These are phyloP conservation scores for Bathynomus jamesi DNA, from an alignment of 1,140 invertebrate genomes.

Conservation along the genomic window DNA sequence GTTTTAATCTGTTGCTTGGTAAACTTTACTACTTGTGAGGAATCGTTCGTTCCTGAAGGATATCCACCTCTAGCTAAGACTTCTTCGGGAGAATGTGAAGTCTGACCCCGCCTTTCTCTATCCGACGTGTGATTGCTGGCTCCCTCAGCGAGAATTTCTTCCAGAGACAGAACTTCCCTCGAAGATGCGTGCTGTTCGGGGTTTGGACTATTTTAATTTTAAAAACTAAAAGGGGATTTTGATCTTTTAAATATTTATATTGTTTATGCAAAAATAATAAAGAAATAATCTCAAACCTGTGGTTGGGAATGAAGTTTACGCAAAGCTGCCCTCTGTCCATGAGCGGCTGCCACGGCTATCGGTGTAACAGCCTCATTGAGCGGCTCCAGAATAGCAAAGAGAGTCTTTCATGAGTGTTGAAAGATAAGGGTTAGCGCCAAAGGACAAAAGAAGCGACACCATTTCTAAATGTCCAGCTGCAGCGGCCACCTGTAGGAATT, in stretches of 20 bases:
- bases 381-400: conserved; percentile 71
- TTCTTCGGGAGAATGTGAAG: not conserved
- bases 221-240: too few relatives aligned
- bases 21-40: conserved; percentile 49
- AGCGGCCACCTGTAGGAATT: conserved; percentile 53
- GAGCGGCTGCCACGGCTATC: conserved; percentile 78
- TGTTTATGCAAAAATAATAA: too few relatives aligned
- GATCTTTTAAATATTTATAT: too few relatives aligned
- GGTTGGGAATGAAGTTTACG: conserved; percentile 71
- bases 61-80: not conserved
- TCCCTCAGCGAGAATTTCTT: conserved; percentile 83
- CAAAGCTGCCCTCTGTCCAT: conserved; percentile 67
- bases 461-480: conserved; percentile 72
- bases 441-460: conserved; percentile 65
- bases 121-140: conserved; percentile 42
- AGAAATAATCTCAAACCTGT: too few relatives aligned
- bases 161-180: conserved; percentile 67
- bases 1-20: conserved; percentile 74
- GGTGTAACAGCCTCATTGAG: conserved; percentile 54
- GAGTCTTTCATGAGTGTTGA: conserved; percentile 72
- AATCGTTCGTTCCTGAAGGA: conserved; percentile 14
- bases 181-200: conserved; percentile 50
- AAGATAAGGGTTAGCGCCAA: conserved; percentile 77
- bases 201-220: too few relatives aligned
- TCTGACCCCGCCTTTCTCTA: conserved; percentile 18